Percentiles rank a stretch among this genome's conserved stretches.
These are phyloP conservation scores for Drosophila lacteicornis DNA, from an alignment of 1,140 invertebrate species.

Conservation along the genomic window DNA sequence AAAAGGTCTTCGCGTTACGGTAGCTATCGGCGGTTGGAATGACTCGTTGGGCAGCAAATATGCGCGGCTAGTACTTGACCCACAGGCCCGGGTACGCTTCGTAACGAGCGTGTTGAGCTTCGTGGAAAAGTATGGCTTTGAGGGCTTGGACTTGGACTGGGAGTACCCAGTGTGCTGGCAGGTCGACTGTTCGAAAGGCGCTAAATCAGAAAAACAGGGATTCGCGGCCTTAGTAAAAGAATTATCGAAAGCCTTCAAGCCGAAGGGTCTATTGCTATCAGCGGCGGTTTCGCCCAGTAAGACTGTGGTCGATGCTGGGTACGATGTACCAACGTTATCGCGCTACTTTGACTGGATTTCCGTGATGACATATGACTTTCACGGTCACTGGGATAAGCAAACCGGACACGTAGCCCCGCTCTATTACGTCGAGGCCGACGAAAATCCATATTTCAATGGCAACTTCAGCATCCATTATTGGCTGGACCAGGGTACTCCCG, in stretches of 20 bases:
- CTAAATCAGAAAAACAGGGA: slow-evolving; percentile 90
- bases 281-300: slow-evolving; percentile 94
- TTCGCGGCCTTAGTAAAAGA: slow-evolving; percentile 91
- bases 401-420: slow-evolving; percentile 95
- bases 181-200: slow-evolving; percentile 92
- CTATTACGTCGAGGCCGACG: slow-evolving; percentile 90
- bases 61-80: slow-evolving; percentile 91
- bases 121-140: slow-evolving; percentile 92
- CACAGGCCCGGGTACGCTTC: slow-evolving; percentile 89
- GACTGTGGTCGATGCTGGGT: slow-evolving; percentile 91
- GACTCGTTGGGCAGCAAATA: slow-evolving; percentile 95
- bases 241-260: slow-evolving; percentile 89
- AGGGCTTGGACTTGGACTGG: slow-evolving; percentile 95
- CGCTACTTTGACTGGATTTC: slow-evolving; percentile 94
- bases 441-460: slow-evolving; percentile 91
- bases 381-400: slow-evolving; percentile 95
- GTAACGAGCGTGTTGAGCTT: slow-evolving; percentile 91
- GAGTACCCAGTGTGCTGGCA: slow-evolving; percentile 91
- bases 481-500: slow-evolving; percentile 91
- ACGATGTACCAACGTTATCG: slow-evolving; percentile 90
- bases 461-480: slow-evolving; percentile 94
- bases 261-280: slow-evolving; percentile 90
- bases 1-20: slow-evolving; percentile 76
- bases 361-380: slow-evolving; percentile 96
- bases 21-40: slow-evolving; percentile 94